Percentiles rank a stretch among this genome's conserved stretches.
phyloP scores from a whole-genome alignment of 2,113 vertebrate genomes.

The Dissostichus mawsoni region DNA sequence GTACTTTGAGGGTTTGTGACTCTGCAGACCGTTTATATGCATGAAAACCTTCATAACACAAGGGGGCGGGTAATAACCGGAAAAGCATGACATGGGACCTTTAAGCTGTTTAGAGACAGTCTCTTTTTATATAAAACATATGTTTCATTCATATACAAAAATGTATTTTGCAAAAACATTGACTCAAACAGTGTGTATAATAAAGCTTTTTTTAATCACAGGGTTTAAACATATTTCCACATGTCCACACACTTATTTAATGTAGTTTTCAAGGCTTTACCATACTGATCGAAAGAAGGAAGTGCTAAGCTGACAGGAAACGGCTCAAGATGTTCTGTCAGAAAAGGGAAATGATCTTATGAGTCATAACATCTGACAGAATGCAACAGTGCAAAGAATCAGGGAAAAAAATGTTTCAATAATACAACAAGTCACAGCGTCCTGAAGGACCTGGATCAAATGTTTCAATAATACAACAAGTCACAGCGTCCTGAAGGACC shows the following conservation, averaged over 20 bases:
- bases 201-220: not conserved
- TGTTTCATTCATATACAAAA: too few relatives aligned
- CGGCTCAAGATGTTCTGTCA: conserved; percentile 11
- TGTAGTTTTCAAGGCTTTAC: not conserved
- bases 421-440: not conserved
- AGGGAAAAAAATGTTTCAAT: too few relatives aligned
- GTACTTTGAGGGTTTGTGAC: too few relatives aligned
- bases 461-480: not conserved
- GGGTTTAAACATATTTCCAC: not conserved
- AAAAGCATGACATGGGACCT: too few relatives aligned
- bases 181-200: too few relatives aligned
- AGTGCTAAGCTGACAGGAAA: conserved; percentile 5
- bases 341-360: conserved; percentile 18
- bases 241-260: not conserved
- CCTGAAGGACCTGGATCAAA: not conserved
- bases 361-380: not conserved
- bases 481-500: not conserved
- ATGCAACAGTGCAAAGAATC: not conserved
- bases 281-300: not conserved
- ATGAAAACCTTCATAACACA: too few relatives aligned
- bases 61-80: too few relatives aligned
- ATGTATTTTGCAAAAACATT: too few relatives aligned
- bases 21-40: too few relatives aligned
- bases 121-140: too few relatives aligned
- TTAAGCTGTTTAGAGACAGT: too few relatives aligned